Evolutionary conservation across 2,113 vertebrate species (phyloP).

Genomic region (Pelobates fuscus): DNA sequence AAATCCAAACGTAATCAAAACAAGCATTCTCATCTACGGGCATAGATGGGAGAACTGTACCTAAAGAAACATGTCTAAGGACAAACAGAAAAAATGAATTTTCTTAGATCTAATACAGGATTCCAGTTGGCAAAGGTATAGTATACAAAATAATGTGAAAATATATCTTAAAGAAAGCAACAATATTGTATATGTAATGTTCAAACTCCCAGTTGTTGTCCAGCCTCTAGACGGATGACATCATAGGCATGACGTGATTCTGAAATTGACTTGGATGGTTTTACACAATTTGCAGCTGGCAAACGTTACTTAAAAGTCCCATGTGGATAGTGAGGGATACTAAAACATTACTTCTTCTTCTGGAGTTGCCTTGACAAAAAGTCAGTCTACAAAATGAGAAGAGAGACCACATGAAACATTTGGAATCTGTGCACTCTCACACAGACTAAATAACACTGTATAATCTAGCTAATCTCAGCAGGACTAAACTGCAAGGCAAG

Average conservation of each 20-base stretch:
- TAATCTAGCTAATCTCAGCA: too few relatives aligned
- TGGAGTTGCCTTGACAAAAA: conserved; percentile 72
- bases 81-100: background rate
- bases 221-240: background rate
- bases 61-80: background rate
- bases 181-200: background rate
- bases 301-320: background rate
- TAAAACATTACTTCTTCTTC: conserved; percentile 70
- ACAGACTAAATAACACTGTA: too few relatives aligned
- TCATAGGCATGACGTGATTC: background rate
- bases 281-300: background rate
- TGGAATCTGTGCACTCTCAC: too few relatives aligned
- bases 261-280: background rate
- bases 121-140: background rate
- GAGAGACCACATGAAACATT: background rate
- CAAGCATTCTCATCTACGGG: too few relatives aligned
- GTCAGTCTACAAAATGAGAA: conserved; percentile 62
- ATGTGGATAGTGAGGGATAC: background rate
- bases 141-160: background rate
- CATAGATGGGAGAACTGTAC: background rate
- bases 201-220: background rate
- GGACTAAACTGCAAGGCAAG: too few relatives aligned
- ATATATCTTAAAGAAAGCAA: background rate
- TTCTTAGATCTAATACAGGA: background rate
- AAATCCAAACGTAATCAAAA: background rate